Evolutionary conservation across 2,113 vertebrate species (phyloP).

Genomic region (Bubo bubo): DNA sequence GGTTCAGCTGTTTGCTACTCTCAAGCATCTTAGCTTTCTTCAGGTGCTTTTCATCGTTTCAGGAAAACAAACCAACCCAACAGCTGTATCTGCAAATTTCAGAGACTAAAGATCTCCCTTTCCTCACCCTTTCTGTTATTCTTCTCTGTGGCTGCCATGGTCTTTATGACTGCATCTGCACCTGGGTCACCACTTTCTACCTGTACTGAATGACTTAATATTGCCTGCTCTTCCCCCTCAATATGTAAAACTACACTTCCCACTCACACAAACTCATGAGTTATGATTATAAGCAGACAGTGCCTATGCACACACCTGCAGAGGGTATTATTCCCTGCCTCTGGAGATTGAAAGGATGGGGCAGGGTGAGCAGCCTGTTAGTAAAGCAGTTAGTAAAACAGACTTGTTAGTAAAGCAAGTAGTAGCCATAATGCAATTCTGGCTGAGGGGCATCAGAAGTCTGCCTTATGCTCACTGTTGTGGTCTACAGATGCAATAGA

Average conservation of each 20-base stretch:
- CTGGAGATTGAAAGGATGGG: not conserved
- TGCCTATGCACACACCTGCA: not conserved
- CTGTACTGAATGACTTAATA: not conserved
- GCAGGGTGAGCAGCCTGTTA: no score
- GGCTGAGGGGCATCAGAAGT: rapidly evolving
- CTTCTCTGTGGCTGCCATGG: not conserved
- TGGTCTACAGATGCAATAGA: not conserved
- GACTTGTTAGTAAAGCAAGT: not conserved
- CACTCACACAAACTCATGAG: not conserved
- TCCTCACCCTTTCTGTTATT: not conserved
- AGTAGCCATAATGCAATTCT: not conserved
- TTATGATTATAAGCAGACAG: not conserved
- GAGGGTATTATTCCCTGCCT: not conserved
- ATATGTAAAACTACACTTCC: not conserved
- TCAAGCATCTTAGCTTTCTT: not conserved
- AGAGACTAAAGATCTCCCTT: not conserved
- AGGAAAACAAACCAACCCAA: not conserved
- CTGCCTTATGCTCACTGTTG: not conserved
- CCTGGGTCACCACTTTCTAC: not conserved
- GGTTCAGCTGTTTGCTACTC: not conserved
- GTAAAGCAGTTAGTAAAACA: no score
- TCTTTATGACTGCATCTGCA: not conserved
- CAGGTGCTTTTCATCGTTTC: not conserved
- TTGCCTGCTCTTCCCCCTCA: not conserved
- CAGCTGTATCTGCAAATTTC: not conserved